Percentiles rank a stretch among this genome's conserved stretches.
Conservation (phyloP, 2,113 vertebrate genomes). For the Cynocephalus volans region DNA sequence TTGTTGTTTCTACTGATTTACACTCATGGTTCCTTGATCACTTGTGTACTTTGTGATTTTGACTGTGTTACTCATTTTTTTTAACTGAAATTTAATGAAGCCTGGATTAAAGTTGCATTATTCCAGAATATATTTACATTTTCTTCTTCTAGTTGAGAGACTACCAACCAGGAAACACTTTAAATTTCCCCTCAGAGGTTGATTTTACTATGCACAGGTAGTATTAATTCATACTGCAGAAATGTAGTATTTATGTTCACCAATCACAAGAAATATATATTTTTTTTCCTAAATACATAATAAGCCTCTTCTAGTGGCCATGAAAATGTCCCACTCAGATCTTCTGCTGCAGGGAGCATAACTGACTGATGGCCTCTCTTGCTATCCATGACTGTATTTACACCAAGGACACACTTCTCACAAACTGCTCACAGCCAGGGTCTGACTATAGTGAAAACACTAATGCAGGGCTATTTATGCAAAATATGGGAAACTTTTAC, state of each 20-base stretch:
- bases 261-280: background rate
- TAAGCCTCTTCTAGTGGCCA: background rate
- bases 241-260: background rate
- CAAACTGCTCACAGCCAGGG: background rate
- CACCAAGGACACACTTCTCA: background rate
- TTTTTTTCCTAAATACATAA: background rate
- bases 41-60: slow-evolving; percentile 24
- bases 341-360: background rate
- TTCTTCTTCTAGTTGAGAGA: background rate
- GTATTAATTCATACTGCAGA: background rate
- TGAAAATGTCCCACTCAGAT: background rate
- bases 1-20: background rate
- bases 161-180: background rate
- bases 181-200: background rate
- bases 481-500: background rate
- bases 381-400: background rate
- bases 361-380: background rate
- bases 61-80: background rate
- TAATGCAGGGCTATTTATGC: background rate
- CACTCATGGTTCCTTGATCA: background rate
- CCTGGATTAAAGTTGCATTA: background rate
- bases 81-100: background rate
- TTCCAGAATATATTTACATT: background rate
- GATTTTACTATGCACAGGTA: background rate
- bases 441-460: background rate